Conservation (phyloP, 2,888 invertebrate genomes). For the Drosophila emarginata region DNA sequence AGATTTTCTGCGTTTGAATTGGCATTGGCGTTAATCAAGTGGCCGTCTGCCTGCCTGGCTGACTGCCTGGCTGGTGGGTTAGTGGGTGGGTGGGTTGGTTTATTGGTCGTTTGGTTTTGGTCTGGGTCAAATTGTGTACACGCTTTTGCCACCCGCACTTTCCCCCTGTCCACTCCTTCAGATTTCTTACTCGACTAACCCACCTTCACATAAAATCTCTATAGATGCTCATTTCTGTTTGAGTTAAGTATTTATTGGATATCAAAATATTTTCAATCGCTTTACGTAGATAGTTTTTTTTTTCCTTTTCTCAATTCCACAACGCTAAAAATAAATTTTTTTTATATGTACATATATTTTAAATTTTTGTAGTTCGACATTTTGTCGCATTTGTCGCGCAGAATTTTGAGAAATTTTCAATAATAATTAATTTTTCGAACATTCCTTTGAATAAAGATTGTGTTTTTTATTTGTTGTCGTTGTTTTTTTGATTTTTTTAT, state of each 20-base stretch:
- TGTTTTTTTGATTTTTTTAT: slow-evolving; percentile 15
- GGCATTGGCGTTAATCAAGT: slow-evolving; percentile 76
- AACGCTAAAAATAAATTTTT: slow-evolving; percentile 65
- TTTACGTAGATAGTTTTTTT: slow-evolving; percentile 38
- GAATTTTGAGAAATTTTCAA: slow-evolving; percentile 54
- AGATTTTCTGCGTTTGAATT: slow-evolving; percentile 75
- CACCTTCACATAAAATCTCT: slow-evolving; percentile 20
- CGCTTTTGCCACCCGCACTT: slow-evolving; percentile 68
- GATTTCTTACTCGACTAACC: background rate
- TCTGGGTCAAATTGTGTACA: slow-evolving; percentile 67
- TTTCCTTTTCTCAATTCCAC: slow-evolving; percentile 34
- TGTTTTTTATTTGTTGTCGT: slow-evolving; percentile 16
- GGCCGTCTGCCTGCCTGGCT: slow-evolving; percentile 51
- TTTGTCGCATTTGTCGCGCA: slow-evolving; percentile 61
- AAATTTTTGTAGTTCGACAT: slow-evolving; percentile 54
- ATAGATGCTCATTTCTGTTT: slow-evolving; percentile 31
- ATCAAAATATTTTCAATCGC: slow-evolving; percentile 69
- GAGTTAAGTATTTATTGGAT: slow-evolving; percentile 68
- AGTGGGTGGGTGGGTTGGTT: slow-evolving; percentile 30
- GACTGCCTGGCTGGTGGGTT: slow-evolving; percentile 34
- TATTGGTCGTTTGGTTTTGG: slow-evolving; percentile 26
- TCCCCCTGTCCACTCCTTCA: background rate
- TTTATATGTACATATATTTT: slow-evolving; percentile 46
- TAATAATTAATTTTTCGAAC: slow-evolving; percentile 59
- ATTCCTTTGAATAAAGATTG: slow-evolving; percentile 21